Base-by-base conservation (phyloP, 1,140 invertebrate genomes). In the Drosophila ficusphila region DNA sequence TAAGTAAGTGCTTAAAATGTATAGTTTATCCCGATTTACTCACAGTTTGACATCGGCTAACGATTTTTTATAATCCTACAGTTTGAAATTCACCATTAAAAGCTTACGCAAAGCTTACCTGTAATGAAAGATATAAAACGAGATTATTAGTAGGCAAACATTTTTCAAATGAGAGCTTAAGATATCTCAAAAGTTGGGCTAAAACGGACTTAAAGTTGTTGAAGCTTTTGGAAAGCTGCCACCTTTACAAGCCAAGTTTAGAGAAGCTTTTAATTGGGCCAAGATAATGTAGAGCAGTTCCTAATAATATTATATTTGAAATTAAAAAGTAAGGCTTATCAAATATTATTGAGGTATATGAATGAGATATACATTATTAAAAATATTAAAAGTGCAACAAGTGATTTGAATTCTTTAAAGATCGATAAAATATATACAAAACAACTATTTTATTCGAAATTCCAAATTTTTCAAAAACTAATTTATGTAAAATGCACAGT, bases 21-120 rank as follows among this genome's bases (percentile, higher is more conserved):
- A 4, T 39, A 4, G 16, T 0, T 39, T 1, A 42, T 25, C 6
- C n/a, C 19, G n/a, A n/a, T 3, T 8, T 1, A 52, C 53, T 57
- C 52, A 57, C 53, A 57, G 53, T 33, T 57, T 51, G 11, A 52
- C 12, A 33, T 3, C 7, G 3, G 27, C 7, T 31, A 11, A 18
- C 33, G 11, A 25, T n/a, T n/a, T 39, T 19, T 9, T 3, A 51
- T 23, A n/a, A 33, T 34, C 33, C 11, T n/a, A 48, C 41, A 64
- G 62, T 67, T 67, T 51, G 5, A 39, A 2, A 49, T 39, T 3
- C 44, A 51, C 33, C 29, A 6, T 7, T 6, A 27, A 46, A 53
- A 47, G 33, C 33, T 52, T 3, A 19, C 8, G 3, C 12, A 21
- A 65, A 74, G 60, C 70, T 75, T 67, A 75, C 71, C 71, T 75